Evolutionary conservation across 2,797 vertebrate species (phyloP).

Genomic region (Malacoraja senta): DNA sequence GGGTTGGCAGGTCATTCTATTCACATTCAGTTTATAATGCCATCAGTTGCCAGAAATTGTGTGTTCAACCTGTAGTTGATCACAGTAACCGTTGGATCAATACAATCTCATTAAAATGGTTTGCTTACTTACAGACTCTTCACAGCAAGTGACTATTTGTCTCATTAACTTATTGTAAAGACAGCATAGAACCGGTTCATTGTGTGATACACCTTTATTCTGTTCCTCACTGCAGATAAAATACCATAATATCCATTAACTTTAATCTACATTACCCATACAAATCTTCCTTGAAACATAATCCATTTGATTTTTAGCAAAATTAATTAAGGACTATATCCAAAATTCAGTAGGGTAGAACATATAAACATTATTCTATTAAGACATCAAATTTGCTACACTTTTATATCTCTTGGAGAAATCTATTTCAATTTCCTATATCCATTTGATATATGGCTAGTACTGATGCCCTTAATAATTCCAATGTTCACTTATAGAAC

Average conservation of each 20-base stretch:
- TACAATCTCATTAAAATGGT: neutral
- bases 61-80: neutral
- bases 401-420: neutral
- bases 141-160: constrained; percentile 46
- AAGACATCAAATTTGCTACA: neutral
- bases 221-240: constrained; percentile 36
- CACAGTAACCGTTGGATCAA: neutral
- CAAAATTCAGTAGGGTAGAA: neutral
- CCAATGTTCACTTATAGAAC: too few species aligned
- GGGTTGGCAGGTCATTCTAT: too few species aligned
- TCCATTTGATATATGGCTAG: neutral
- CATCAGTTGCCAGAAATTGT: too few species aligned
- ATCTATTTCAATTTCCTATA: neutral
- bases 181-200: constrained; percentile 43
- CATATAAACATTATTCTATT: neutral
- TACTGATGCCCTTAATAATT: neutral
- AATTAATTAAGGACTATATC: neutral
- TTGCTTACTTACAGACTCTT: constrained; percentile 46
- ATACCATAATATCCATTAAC: neutral
- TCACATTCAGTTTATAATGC: too few species aligned
- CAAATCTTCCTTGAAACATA: neutral
- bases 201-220: constrained; percentile 41
- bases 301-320: neutral
- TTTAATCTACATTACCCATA: neutral
- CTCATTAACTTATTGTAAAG: constrained; percentile 43